A percentile compares a stretch with the other conserved stretches of the same genome.
phyloP scores from a whole-genome alignment of 2,113 vertebrate genomes.

The Xiphophorus couchianus region DNA sequence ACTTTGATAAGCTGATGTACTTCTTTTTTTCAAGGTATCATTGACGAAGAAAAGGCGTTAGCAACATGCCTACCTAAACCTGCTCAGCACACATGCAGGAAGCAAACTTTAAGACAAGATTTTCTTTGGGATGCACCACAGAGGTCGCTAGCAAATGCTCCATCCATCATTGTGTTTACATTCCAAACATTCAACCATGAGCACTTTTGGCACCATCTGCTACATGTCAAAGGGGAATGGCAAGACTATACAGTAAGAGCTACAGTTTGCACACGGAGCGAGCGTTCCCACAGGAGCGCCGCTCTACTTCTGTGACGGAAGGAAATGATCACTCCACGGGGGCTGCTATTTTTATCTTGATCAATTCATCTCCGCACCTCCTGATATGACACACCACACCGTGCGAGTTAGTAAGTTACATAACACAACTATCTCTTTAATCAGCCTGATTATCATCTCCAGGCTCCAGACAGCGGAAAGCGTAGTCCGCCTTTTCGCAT shows the following conservation, averaged over 20 bases:
- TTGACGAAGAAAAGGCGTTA: neutral
- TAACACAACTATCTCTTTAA: constrained; percentile 32
- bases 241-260: neutral
- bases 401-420: constrained; percentile 13
- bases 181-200: constrained; percentile 20
- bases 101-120: neutral
- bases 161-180: constrained; percentile 38
- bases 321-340: constrained; percentile 42
- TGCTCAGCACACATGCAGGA: constrained; percentile 3
- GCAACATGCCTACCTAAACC: neutral
- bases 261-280: constrained; percentile 1
- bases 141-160: constrained; percentile 31
- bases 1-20: neutral
- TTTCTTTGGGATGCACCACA: neutral
- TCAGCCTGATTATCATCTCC: constrained; percentile 18
- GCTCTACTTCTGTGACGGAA: constrained; percentile 41
- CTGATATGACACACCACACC: constrained; percentile 18
- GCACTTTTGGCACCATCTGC: constrained; percentile 53
- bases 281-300: constrained; percentile 26
- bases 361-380: constrained; percentile 18
- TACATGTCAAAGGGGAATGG: constrained; percentile 20
- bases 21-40: neutral
- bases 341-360: constrained; percentile 39
- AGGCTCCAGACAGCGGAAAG: neutral
- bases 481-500: neutral